Base-by-base conservation (phyloP, 2,888 invertebrate species). In the Drosophila anomalata region DNA sequence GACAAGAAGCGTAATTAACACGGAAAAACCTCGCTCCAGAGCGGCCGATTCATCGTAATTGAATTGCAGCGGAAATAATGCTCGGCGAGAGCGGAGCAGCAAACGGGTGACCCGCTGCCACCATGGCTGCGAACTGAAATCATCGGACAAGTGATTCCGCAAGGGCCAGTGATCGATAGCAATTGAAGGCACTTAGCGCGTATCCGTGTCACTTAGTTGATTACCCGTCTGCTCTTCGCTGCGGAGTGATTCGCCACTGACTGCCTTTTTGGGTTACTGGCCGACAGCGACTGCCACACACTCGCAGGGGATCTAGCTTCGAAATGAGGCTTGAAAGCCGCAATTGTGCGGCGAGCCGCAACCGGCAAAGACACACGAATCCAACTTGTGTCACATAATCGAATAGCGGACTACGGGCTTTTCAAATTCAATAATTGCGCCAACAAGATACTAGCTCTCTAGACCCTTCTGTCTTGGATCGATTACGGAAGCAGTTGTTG, bases 31-130 rank as follows among this genome's bases (percentile, higher is more conserved):
- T 2, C 12, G 5, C 24, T 42, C 24, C 46, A n/a, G 26, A 51
- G n/a, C 20, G n/a, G 14, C 41, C 42, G 26, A 56, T 52, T 70
- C 61, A 66, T 68, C 70, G 67, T 67, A 80, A 72, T 70, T 71
- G 69, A 77, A 77, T 72, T 68, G 65, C 57, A 56, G 29, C 54
- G 48, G 50, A 63, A 62, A 59, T 47, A 72, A 41, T 42, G 24
- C 39, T 42, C 42, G 39, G 22, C 24, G 46, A 33, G 24, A 29
- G 39, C 17, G 26, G 8, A 24, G 36, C 14, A 17, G 29, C 20
- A 1, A 54, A 3, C 20, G 42, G 9, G 2, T 4, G 22, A 54
- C 24, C 41, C 53, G 14, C 7, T 33, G 20, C 20, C 8, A n/a
- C 17, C 22, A 4, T 12, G 9, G 5, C 9, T 3, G 9, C 5